These are phyloP conservation scores for Mohoua ochrocephala DNA, from an alignment of 2,113 vertebrate species.

Conservation along the genomic window DNA sequence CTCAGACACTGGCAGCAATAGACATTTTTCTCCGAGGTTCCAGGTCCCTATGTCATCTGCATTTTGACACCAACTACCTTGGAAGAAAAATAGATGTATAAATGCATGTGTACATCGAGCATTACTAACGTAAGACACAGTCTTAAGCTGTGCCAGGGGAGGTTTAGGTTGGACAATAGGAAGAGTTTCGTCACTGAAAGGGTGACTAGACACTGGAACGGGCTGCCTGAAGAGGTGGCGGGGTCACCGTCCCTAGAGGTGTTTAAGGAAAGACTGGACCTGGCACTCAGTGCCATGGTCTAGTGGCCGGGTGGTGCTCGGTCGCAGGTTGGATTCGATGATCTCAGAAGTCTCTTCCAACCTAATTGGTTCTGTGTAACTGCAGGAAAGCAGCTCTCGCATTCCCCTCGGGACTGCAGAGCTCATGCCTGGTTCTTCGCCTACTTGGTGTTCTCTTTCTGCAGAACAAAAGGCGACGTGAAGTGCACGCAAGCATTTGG, in stretches of 20 bases:
- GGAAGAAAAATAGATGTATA: not conserved
- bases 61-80: not conserved
- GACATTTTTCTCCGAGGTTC: not conserved
- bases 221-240: not conserved
- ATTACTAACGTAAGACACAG: not conserved
- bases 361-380: not conserved
- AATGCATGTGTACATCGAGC: no score
- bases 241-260: no score
- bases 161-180: not conserved
- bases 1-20: not conserved
- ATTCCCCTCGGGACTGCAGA: not conserved
- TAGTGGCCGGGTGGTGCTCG: not conserved
- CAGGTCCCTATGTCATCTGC: accelerated
- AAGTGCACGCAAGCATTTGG: accelerated
- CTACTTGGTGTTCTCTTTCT: accelerated
- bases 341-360: not conserved
- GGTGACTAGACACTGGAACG: not conserved
- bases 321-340: not conserved
- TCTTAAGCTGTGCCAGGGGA: not conserved
- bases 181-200: not conserved
- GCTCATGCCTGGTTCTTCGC: not conserved
- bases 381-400: not conserved
- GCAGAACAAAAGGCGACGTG: not conserved
- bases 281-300: not conserved
- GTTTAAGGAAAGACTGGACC: not conserved